Percentiles rank a stretch among this genome's conserved stretches.
phyloP scores from a whole-genome alignment of 2,113 vertebrate genomes.

The Salvator merianae region DNA sequence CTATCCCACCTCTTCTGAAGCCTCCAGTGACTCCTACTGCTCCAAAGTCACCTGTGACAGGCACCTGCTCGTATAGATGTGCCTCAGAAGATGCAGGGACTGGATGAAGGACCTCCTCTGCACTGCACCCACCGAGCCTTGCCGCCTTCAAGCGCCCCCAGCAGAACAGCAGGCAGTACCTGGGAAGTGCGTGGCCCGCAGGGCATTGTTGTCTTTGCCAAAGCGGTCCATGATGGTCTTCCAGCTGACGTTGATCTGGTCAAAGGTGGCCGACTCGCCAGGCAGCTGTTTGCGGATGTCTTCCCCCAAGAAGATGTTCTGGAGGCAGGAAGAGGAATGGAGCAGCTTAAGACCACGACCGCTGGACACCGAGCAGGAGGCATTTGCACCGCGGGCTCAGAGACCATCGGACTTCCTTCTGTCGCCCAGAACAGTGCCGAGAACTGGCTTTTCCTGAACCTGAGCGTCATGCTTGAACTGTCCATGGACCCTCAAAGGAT shows the following conservation, averaged over 20 bases:
- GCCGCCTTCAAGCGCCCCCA: fast-evolving
- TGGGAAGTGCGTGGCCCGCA: slow-evolving; percentile 82
- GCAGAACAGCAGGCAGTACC: slow-evolving; percentile 61
- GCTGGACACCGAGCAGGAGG: no score
- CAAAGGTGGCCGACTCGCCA: slow-evolving; percentile 80
- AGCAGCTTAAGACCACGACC: no score
- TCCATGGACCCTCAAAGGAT: neutral
- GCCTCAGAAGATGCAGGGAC: neutral
- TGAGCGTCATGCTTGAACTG: no score
- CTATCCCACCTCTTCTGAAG: no score
- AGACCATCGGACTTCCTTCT: no score
- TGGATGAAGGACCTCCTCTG: neutral
- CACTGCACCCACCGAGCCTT: neutral
- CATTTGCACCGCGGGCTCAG: fast-evolving
- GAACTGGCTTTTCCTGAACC: neutral
- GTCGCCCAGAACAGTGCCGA: neutral
- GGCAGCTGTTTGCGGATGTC: slow-evolving; percentile 88
- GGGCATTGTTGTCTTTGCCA: slow-evolving; percentile 77
- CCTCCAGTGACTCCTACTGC: no score
- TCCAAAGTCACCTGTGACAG: neutral
- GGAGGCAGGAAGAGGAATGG: neutral
- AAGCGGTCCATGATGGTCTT: slow-evolving; percentile 81
- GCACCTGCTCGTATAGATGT: neutral
- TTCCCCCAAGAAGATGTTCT: slow-evolving; percentile 91
- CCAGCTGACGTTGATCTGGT: slow-evolving; percentile 81